Evolutionary conservation across 2,797 vertebrate genomes (phyloP), one percentile per base, ranked within the genome.

Genomic region (Alauda arvensis): DNA sequence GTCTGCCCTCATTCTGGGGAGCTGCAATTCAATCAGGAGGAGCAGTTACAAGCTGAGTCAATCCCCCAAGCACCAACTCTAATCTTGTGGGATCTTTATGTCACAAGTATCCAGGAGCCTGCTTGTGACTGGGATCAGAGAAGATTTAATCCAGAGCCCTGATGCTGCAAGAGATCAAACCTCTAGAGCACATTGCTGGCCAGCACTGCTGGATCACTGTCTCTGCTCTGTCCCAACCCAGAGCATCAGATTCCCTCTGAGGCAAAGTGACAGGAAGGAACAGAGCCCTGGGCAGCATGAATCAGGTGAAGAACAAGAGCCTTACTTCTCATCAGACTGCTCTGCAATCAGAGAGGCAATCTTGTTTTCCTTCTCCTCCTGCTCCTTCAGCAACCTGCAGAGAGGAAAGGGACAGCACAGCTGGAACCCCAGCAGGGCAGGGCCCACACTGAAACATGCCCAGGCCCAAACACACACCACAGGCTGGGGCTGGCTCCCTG

Each of bases 311-410:
- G 31, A 39, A 0, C 0, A 25, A 66, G 29, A 49, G 75, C 83
- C 94, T 85, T 89, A 95, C 93, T 96, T 96, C 57, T 97, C 95
- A 57, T 96, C 93, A 0, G 95, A 91, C 88, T 97, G 96, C 84
- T 97, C 96, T 4, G 95, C 89, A 1, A 97, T 95, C 75, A 97
- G 80, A 42, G 86, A 95, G 21, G 90, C 93, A 8, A 96, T 95
- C 93, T 96, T 95, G 87, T 88, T 96, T 10, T 95, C 94, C 70
- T 96, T 95, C 80, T 95, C 92, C 61, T 95, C 93, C 63, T 96
- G 95, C 56, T 95, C 96, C 12, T 95, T 95, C 91, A 95, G 86
- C 77, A 96, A 70, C 84, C 94, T 95, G 93, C 26, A 31, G 0
- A 0, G 49, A 55, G 26, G 39, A 23, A 15, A n/a, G 31, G 77